Percentiles rank a stretch among this genome's conserved stretches.
phyloP scores from a whole-genome alignment of 2,888 invertebrate genomes.

The Heliconius erato region DNA sequence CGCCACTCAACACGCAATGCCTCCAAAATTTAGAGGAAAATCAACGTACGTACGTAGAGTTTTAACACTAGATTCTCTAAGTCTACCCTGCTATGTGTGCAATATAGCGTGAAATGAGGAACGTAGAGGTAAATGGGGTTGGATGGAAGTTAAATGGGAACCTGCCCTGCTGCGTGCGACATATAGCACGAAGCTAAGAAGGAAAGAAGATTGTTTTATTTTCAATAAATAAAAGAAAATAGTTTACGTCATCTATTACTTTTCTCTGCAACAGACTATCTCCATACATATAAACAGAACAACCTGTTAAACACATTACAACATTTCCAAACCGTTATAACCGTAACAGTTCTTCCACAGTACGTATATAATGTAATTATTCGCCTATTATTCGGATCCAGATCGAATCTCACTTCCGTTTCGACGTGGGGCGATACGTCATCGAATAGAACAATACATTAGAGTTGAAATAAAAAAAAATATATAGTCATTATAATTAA shows the following conservation, averaged over 20 bases:
- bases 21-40: not conserved
- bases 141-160: too few species aligned
- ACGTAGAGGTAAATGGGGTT: too few species aligned
- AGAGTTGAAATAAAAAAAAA: slow-evolving; percentile 1
- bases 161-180: too few species aligned
- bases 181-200: not conserved
- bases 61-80: too few species aligned
- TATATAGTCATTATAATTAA: slow-evolving; percentile 28
- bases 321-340: slow-evolving; percentile 32
- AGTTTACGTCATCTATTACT: too few species aligned
- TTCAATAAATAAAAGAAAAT: not conserved
- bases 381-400: slow-evolving; percentile 52
- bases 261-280: not conserved
- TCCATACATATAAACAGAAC: not conserved
- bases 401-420: slow-evolving; percentile 56
- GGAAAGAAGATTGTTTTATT: not conserved
- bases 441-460: slow-evolving; percentile 43
- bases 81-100: too few species aligned
- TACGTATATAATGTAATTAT: slow-evolving; percentile 52
- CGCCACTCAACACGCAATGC: not conserved
- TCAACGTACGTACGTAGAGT: not conserved
- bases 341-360: slow-evolving; percentile 36
- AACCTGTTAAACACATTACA: not conserved
- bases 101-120: too few species aligned
- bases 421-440: slow-evolving; percentile 46